These are phyloP conservation scores for Drosophila mojavensis DNA, from an alignment of 1,140 invertebrate species.

Conservation along the genomic window DNA sequence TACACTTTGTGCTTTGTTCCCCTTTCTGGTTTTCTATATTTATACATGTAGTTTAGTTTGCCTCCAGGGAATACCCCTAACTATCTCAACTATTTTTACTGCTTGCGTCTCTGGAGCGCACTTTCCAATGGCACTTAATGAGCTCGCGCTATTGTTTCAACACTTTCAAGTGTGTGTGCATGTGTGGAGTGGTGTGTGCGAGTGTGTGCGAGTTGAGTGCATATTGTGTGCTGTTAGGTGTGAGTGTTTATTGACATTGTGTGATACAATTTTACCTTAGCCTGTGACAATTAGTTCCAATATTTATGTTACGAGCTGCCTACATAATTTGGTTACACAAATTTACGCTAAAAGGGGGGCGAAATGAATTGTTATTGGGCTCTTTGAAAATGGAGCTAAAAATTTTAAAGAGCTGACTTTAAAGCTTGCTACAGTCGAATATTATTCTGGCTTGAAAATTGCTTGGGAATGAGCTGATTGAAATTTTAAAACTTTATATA, in stretches of 20 bases:
- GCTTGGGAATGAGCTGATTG: no score
- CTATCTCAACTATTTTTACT: conserved; percentile 48
- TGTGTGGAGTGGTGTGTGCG: not conserved
- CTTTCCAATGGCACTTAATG: conserved; percentile 50
- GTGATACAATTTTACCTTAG: conserved; percentile 30
- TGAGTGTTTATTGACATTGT: conserved; percentile 24
- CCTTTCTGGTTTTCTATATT: conserved; percentile 28
- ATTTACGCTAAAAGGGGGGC: conserved; percentile 10
- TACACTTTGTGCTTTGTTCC: conserved; percentile 42
- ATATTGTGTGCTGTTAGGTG: conserved; percentile 1
- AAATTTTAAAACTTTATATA: no score
- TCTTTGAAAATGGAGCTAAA: not conserved
- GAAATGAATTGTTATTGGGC: not conserved
- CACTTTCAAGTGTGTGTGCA: conserved; percentile 23
- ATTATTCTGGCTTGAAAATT: no score
- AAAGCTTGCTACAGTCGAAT: no score
- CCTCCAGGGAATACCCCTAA: conserved; percentile 33
- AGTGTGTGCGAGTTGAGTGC: not conserved
- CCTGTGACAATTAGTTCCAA: conserved; percentile 65
- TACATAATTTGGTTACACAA: conserved; percentile 23
- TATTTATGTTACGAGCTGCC: conserved; percentile 57
- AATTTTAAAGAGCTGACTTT: no score
- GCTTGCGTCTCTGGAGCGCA: conserved; percentile 39
- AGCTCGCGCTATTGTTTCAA: conserved; percentile 46
- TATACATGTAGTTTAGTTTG: conserved; percentile 18